phyloP scores from a whole-genome alignment of 1,140 invertebrate species.

The Lepidurus arcticus region DNA sequence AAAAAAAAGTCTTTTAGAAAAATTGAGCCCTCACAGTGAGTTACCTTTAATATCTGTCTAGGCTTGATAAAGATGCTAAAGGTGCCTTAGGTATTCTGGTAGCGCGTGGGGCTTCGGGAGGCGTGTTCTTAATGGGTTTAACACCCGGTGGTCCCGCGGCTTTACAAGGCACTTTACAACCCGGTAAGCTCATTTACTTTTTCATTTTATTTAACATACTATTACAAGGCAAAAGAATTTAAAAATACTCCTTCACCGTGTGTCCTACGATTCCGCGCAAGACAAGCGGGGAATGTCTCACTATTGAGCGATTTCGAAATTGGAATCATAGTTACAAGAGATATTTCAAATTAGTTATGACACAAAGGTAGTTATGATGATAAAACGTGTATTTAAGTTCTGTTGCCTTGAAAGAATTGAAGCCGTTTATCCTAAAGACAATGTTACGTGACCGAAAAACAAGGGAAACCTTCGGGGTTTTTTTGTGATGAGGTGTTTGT shows the following conservation, averaged over 20 bases:
- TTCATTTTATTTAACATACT: neutral
- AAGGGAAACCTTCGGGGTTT: neutral
- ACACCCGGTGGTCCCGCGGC: constrained; percentile 30
- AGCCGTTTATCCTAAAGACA: neutral
- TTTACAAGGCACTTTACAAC: constrained; percentile 27
- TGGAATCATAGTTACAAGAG: no score
- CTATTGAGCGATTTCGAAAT: neutral
- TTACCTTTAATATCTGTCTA: neutral
- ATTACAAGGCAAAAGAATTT: neutral
- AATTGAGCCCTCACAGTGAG: neutral
- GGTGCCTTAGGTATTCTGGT: constrained; percentile 32
- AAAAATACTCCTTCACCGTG: neutral
- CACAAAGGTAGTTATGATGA: no score
- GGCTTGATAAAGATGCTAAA: constrained; percentile 29
- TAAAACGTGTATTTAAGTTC: no score
- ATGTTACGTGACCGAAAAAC: neutral
- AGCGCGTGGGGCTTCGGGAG: constrained; percentile 29
- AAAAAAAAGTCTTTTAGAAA: neutral
- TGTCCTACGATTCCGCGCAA: neutral
- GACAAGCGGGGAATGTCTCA: neutral
- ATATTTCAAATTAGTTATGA: no score
- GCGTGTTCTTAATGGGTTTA: constrained; percentile 32
- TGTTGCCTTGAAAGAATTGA: no score
- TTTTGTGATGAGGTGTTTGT: neutral
- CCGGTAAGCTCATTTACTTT: constrained; percentile 19